Evolutionary conservation across 2,797 vertebrate genomes (phyloP).

Genomic region (Fratercula arctica): DNA sequence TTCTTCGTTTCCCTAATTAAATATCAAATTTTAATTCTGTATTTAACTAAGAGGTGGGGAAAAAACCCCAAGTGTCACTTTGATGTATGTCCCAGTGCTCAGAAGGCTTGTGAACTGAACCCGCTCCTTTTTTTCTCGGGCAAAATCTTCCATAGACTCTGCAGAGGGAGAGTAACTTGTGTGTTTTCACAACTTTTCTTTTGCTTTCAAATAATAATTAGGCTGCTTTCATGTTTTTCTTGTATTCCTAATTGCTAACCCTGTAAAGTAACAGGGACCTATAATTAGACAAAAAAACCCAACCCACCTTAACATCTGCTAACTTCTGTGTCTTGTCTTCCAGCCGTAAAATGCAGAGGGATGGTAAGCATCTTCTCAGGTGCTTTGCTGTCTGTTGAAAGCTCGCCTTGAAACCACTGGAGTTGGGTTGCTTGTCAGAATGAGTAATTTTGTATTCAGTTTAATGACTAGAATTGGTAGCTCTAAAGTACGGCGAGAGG

Average conservation of each 20-base stretch:
- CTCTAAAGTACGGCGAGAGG: background rate
- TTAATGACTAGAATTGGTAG: background rate
- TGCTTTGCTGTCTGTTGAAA: background rate
- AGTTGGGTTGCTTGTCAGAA: background rate
- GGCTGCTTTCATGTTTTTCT: background rate
- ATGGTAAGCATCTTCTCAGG: background rate
- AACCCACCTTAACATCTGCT: rapidly evolving
- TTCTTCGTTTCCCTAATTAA: background rate
- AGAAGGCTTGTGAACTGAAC: background rate
- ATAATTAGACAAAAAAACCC: background rate
- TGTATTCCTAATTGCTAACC: background rate
- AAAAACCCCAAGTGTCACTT: background rate
- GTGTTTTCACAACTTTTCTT: background rate
- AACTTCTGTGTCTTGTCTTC: background rate
- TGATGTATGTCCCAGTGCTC: background rate
- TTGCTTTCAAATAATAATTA: background rate
- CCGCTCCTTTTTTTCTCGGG: background rate
- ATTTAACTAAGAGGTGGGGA: background rate
- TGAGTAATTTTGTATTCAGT: background rate
- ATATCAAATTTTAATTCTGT: background rate
- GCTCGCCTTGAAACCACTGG: background rate
- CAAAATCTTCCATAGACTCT: background rate
- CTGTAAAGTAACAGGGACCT: background rate
- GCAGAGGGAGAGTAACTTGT: background rate
- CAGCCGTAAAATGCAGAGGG: background rate